Percentiles rank a stretch among this genome's conserved stretches.
These are phyloP conservation scores for Gymnarchus niloticus DNA, from an alignment of 2,113 vertebrate genomes.

Conservation along the genomic window DNA sequence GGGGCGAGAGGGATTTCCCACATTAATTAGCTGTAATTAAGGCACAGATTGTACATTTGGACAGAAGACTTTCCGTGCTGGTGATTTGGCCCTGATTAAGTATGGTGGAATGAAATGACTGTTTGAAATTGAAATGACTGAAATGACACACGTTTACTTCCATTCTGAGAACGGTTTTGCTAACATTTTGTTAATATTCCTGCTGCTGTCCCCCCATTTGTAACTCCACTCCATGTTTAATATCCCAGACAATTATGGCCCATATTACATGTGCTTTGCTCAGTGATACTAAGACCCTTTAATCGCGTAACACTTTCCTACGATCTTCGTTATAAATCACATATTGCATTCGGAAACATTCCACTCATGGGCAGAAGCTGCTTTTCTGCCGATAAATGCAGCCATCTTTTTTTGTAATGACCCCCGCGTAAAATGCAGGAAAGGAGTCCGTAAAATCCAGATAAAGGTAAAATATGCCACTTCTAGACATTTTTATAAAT, in stretches of 20 bases:
- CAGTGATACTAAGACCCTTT: not conserved
- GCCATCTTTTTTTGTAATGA: not conserved
- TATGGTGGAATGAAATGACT: not conserved
- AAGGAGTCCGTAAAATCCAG: not conserved
- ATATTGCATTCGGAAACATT: not conserved
- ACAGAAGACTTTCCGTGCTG: constrained; percentile 20
- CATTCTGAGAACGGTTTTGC: not conserved
- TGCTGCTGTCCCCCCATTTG: not conserved
- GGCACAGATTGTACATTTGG: constrained; percentile 9
- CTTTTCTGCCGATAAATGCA: constrained; percentile 1
- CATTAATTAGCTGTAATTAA: not conserved
- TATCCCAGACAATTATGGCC: not conserved
- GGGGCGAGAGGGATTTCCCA: not conserved
- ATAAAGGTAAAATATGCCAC: constrained; percentile 20
- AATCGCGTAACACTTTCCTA: not conserved
- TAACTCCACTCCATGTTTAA: not conserved
- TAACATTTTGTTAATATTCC: not conserved
- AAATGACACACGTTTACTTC: not conserved
- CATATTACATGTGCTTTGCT: not conserved
- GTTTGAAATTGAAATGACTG: no score
- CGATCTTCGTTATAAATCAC: constrained; percentile 21
- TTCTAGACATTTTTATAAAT: constrained; percentile 28
- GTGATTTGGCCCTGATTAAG: constrained; percentile 29
- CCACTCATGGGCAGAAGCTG: not conserved
- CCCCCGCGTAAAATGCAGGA: not conserved